Base-by-base conservation (phyloP, 2,888 invertebrate genomes). In the Octodonta nipae region DNA sequence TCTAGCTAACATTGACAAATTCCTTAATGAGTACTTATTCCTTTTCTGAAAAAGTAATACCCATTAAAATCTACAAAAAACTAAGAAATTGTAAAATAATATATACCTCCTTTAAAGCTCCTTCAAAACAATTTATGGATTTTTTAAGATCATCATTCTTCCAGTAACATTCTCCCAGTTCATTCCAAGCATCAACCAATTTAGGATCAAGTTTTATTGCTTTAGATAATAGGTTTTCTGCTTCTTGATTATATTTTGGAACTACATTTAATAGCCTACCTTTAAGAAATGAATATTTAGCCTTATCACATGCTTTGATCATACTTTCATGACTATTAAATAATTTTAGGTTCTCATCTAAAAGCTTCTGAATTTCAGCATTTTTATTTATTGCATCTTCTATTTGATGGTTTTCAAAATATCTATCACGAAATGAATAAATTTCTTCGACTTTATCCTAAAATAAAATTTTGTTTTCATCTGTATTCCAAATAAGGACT, bases 151-250 rank as follows among this genome's bases (percentile, higher is more conserved):
- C 82, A 52, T 78, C 73, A 51, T 81, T 82, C 60, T 88, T 88
- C 79, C 85, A 87, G 55, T 83, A 85, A 52, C 81, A 82, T 58
- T 87, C 86, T 1, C 89, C 89, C 1, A 91, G 66, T 55, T 87
- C 81, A 53, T 87, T 87, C 88, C 88, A 89, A 0, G 86, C 86
- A 32, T 79, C 78, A 0, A 81, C 72, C 33, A 81, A 60, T 45
- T 75, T 78, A 1, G 86, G 85, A 52, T 86, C 80, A 24, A 88
- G 63, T 57, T 89, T 89, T 0, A 88, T 80, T 3, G 88, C 78
- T 57, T 82, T 84, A 29, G 83, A 80, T 27, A 89, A 65, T 30
- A 74, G 68, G 47, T 80, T 80, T 38, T 79, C 75, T 0, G 84
- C 81, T 46, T 76, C 70, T 10, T 71, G 67, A 47, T 75, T 74